These are phyloP conservation scores for Corythucha ciliata DNA, from an alignment of 2,888 invertebrate species.

Conservation along the genomic window DNA sequence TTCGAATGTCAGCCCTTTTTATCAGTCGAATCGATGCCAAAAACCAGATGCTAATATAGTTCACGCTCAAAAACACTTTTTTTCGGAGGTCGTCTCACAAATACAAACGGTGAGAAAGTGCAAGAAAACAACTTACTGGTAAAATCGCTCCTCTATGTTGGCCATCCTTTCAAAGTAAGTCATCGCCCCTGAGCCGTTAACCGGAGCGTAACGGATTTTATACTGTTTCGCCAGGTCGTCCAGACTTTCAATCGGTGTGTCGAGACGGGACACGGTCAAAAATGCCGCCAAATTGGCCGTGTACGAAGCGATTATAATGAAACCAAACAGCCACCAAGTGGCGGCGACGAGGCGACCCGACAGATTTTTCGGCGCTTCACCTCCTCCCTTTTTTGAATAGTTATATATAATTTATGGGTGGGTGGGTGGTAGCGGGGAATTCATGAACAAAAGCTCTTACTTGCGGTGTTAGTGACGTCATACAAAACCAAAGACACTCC, in stretches of 20 bases:
- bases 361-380: conserved; percentile 91
- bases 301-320: conserved; percentile 97
- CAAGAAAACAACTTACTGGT: conserved; percentile 57
- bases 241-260: conserved; percentile 83
- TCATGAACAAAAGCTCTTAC: conserved; percentile 34
- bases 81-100: no score
- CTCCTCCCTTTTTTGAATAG: conserved; percentile 43
- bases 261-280: conserved; percentile 84
- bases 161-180: conserved; percentile 95
- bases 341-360: conserved; percentile 92
- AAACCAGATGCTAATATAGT: no score
- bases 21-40: no score
- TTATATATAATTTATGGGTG: not conserved
- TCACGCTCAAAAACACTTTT: no score
- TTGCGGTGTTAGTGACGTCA: conserved; percentile 64
- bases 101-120: not conserved
- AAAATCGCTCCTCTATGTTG: conserved; percentile 86
- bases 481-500: conserved; percentile 76
- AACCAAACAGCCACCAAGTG: conserved; percentile 98
- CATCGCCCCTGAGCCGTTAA: conserved; percentile 79
- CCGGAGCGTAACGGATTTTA: conserved; percentile 90
- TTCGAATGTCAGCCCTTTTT: no score
- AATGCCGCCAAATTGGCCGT: conserved; percentile 97
- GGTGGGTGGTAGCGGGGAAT: not conserved
- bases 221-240: conserved; percentile 93